Conservation (phyloP, 2,888 invertebrate genomes). For the Carpatolechia fugitivella region DNA sequence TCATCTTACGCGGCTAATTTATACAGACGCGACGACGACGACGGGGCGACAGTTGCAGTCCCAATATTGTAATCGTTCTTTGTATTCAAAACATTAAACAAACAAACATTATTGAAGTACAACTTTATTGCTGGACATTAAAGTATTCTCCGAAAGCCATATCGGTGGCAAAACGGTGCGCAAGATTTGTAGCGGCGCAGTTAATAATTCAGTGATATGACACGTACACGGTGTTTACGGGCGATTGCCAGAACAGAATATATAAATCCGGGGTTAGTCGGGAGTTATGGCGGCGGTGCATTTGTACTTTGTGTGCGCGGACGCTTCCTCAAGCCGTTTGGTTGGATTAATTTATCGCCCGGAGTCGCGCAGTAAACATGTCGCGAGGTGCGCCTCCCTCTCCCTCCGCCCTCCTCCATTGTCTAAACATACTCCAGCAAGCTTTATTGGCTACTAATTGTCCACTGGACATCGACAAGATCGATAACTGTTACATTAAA, state of each 20-base stretch:
- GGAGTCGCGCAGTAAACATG: slow-evolving; percentile 50
- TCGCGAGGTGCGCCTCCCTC: slow-evolving; percentile 32
- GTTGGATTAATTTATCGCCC: slow-evolving; percentile 59
- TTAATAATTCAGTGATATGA: slow-evolving; percentile 3
- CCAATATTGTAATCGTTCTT: not conserved
- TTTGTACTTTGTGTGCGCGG: slow-evolving; percentile 32
- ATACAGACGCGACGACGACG: not conserved
- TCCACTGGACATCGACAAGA: slow-evolving; percentile 1
- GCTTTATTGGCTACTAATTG: slow-evolving; percentile 21
- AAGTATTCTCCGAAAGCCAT: not conserved
- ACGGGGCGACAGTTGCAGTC: too few relatives aligned
- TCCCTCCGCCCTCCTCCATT: not conserved
- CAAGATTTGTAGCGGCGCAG: not conserved
- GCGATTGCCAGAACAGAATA: slow-evolving; percentile 5
- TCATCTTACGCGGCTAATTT: not conserved
- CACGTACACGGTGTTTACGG: slow-evolving; percentile 1
- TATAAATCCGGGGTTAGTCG: slow-evolving; percentile 3
- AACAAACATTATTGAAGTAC: not conserved
- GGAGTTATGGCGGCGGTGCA: slow-evolving; percentile 16
- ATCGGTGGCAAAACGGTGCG: slow-evolving; percentile 2
- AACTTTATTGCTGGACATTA: not conserved
- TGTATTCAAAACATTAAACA: not conserved
- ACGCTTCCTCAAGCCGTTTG: slow-evolving; percentile 49
- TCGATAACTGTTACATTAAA: not conserved
- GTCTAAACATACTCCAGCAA: slow-evolving; percentile 19